These are phyloP conservation scores for Vulpes lagopus DNA, from an alignment of 2,113 vertebrate species.

Conservation along the genomic window DNA sequence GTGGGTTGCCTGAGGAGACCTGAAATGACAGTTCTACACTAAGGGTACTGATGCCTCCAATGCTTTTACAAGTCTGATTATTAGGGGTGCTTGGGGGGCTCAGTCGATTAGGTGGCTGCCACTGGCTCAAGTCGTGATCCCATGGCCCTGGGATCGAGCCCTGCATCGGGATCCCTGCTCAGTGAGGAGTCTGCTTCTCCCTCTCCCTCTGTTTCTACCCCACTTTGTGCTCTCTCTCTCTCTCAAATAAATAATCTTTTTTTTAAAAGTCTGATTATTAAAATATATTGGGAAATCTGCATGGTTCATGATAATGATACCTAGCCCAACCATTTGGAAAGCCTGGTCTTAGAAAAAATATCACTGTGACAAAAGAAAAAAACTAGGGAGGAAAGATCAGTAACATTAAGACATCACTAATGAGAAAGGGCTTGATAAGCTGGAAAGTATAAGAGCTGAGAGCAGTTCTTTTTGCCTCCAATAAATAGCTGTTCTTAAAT, in stretches of 20 bases:
- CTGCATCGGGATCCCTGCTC: no score
- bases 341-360: background rate
- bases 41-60: background rate
- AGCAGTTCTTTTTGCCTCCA: background rate
- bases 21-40: background rate
- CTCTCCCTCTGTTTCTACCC: no score
- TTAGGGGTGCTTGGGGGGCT: background rate
- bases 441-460: background rate
- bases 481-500: conserved; percentile 16
- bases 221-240: no score
- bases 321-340: background rate
- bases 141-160: no score
- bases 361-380: background rate
- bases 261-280: background rate
- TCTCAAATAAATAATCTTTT: no score
- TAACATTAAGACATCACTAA: conserved; percentile 11
- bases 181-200: no score
- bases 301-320: background rate
- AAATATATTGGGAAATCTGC: conserved; percentile 34
- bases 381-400: background rate
- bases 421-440: background rate
- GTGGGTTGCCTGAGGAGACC: background rate
- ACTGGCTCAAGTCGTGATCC: no score
- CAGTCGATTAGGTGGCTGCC: no score
- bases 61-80: conserved; percentile 45